Conservation (phyloP, 2,113 vertebrate species). For the Anhinga rufa region DNA sequence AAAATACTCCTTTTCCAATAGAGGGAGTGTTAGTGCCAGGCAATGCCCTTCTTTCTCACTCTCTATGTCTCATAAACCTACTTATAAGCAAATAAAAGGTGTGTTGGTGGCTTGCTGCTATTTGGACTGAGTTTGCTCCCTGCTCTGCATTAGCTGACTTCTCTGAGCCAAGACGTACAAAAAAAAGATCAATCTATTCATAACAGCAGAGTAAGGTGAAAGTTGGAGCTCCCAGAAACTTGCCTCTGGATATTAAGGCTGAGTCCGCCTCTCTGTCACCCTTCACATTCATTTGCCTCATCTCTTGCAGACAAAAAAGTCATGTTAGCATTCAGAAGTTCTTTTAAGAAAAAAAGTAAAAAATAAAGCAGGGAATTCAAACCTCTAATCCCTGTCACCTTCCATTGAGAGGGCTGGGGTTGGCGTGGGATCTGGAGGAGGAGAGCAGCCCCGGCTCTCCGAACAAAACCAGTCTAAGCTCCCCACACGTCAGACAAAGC, state of each 20-base stretch:
- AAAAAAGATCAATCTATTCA: not conserved
- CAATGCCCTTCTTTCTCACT: slow-evolving; percentile 29
- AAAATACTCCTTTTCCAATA: slow-evolving; percentile 59
- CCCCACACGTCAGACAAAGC: not conserved
- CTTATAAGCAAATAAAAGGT: not conserved
- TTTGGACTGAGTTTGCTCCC: not conserved
- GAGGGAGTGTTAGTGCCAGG: slow-evolving; percentile 59
- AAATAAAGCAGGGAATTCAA: not conserved
- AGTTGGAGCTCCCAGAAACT: not conserved
- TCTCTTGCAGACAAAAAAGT: not conserved
- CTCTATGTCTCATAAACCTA: not conserved
- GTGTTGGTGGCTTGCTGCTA: not conserved
- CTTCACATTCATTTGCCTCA: not conserved
- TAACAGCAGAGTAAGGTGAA: not conserved
- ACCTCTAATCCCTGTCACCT: not conserved
- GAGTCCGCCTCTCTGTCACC: not conserved
- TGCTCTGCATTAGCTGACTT: not conserved
- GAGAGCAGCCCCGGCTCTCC: not conserved
- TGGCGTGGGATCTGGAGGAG: not conserved
- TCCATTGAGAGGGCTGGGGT: not conserved
- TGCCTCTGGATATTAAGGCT: not conserved
- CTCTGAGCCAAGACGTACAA: not conserved
- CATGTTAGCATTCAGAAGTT: not conserved
- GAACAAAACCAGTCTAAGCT: slow-evolving; percentile 17
- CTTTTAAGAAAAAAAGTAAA: not conserved